Base-by-base conservation (phyloP, 1,140 invertebrate species). In the Forficula auricularia region DNA sequence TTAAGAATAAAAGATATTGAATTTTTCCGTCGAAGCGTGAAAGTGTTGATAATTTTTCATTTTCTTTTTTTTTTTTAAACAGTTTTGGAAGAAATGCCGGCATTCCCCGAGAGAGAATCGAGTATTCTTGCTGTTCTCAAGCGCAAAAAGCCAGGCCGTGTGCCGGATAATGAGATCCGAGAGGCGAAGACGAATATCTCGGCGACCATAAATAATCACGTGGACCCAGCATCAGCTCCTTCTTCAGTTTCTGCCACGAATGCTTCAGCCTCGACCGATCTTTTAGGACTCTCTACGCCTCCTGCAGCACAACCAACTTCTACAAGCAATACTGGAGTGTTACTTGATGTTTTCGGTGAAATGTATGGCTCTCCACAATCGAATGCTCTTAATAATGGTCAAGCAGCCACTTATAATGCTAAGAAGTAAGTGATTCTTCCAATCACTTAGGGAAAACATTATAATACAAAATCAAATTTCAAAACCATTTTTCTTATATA, bases 81-180 rank as follows among this genome's bases (percentile, higher is more conserved):
- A 37, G 94, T 99, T 42, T 67, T 99, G 40, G 96, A 99, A 72
- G 95, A 98, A 71, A 99, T 99, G 96, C 96, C 96, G 39, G 92
- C 95, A 37, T 99, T 98, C 66, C 90, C 95, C 2, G 96, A 99
- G 66, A 73, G 94, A 54, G 95, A 99, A 67, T 97, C 91, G 38
- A 97, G 90, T 2, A 91, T 98, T 57, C 73, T 97, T 42, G 91
- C 94, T 36, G 80, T 99, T 45, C 72, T 98, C 49, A 98, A 98
- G 65, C 96, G 97, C 65, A 96, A 98, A 63, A 97, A 97, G 56
- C 87, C 87, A 4, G 89, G 87, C 6, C 67, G 86, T 40, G 78
- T 89, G 46, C 81, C 84, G 12, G 85, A 89, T 55, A 80, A 76
- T 61, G 82, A 86, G 57, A 75, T 82, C 13, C 71, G 78, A 50